These are phyloP conservation scores for Mactra quadrangularis DNA, from an alignment of 1,140 invertebrate genomes.

Conservation along the genomic window DNA sequence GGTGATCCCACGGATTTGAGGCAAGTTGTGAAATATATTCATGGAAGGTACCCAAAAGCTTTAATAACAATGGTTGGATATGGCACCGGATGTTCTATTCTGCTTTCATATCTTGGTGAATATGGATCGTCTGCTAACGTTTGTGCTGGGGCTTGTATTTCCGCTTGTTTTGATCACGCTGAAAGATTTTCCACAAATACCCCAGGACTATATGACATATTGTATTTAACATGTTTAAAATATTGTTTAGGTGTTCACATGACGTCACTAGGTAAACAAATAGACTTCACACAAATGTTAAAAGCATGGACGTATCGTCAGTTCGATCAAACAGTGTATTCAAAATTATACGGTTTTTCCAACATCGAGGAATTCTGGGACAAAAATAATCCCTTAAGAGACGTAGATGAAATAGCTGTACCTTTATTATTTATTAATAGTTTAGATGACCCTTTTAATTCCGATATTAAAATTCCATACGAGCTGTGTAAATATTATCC, in stretches of 20 bases:
- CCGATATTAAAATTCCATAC: constrained; percentile 72
- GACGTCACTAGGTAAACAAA: constrained; percentile 62
- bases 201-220: constrained; percentile 66
- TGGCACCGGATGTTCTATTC: constrained; percentile 74
- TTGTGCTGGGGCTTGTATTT: constrained; percentile 75
- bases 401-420: constrained; percentile 79
- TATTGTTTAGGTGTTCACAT: constrained; percentile 67
- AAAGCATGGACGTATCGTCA: constrained; percentile 62
- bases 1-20: constrained; percentile 76
- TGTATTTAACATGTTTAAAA: constrained; percentile 68
- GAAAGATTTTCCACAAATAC: constrained; percentile 64
- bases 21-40: constrained; percentile 76
- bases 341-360: constrained; percentile 68
- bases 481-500: constrained; percentile 79
- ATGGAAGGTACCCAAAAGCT: constrained; percentile 69
- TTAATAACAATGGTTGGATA: constrained; percentile 72
- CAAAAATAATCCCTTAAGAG: constrained; percentile 77
- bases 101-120: constrained; percentile 80
- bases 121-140: constrained; percentile 78
- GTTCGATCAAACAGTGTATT: constrained; percentile 71
- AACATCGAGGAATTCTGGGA: constrained; percentile 79
- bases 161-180: constrained; percentile 74
- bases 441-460: constrained; percentile 77
- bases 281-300: constrained; percentile 66
- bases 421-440: constrained; percentile 79